Conservation (phyloP, 1,140 invertebrate genomes). For the Tetranychus cinnabarinus region DNA sequence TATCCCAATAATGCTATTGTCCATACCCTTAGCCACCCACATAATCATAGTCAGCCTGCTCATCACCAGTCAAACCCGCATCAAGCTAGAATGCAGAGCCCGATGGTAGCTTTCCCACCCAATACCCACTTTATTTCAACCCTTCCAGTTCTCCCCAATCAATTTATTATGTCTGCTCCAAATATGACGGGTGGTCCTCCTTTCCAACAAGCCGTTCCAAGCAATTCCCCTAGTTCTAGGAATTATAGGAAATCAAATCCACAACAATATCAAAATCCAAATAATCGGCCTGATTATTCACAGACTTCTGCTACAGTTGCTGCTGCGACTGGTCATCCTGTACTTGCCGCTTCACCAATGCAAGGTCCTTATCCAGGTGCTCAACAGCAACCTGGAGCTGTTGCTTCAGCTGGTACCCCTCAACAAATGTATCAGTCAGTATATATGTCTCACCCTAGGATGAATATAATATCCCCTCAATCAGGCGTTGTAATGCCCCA, state of each 20-base stretch:
- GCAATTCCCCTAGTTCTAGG: background rate
- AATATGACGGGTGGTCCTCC: background rate
- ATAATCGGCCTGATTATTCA: constrained; percentile 3
- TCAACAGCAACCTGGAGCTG: background rate
- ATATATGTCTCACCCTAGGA: background rate
- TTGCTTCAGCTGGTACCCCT: background rate
- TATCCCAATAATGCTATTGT: too few species aligned
- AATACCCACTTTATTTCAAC: background rate
- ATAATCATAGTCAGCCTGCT: background rate
- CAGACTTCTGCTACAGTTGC: constrained; percentile 7
- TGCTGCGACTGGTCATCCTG: constrained; percentile 11
- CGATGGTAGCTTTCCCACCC: background rate
- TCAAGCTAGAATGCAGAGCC: background rate
- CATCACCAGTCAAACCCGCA: background rate
- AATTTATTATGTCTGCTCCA: background rate
- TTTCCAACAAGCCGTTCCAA: background rate
- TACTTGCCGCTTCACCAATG: background rate
- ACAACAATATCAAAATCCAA: constrained; percentile 1
- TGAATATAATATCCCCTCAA: background rate
- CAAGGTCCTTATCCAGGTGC: background rate
- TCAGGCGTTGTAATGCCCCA: background rate
- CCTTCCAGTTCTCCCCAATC: background rate
- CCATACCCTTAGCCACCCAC: background rate
- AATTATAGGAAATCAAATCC: background rate
- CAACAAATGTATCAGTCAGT: background rate